Evolutionary conservation across 1,140 invertebrate species (phyloP), one percentile per base, ranked within the genome.

Genomic region (Diprion similis): DNA sequence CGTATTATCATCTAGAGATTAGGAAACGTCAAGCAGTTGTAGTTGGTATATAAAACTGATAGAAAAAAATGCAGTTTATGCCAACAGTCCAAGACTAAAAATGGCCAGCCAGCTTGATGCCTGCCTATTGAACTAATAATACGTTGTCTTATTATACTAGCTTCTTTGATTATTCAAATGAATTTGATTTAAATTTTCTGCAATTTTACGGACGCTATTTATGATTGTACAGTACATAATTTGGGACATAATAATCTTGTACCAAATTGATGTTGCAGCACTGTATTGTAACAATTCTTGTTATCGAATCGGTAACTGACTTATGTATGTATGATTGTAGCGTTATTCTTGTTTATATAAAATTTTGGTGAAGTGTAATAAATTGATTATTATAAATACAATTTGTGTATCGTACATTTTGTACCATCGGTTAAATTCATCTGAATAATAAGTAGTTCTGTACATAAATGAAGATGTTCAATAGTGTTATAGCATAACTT

Each of bases 91-190:
- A 59, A 9, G 51, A 59, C 51, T 59, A 59, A 15, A 59, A 59
- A 59, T 59, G 51, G 51, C 51, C 79, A 83, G 87, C 84, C 85
- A 88, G 86, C 85, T 86, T 88, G 81, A 87, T 86, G 86, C 83
- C 86, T 88, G 87, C 84, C 85, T 87, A 84, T 80, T 80, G 84
- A 48, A 79, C 79, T 79, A 82, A 78, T 79, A 82, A 79, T 83
- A 83, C 77, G 78, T 84, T 84, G 70, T 80, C 82, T 82, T 82
- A 80, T 77, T 68, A 17, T 15, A 80, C 78, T 80, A 81, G 78
- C 78, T 73, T 81, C 78, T 77, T 80, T 74, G 77, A 80, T 80
- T 80, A 78, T 80, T 78, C 73, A 80, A 71, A 79, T 74, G 67
- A 72, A 79, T 80, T 80, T 77, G 72, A 76, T 80, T 80, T 64